These are phyloP conservation scores for Tragelaphus strepsiceros DNA, from an alignment of 2,113 vertebrate genomes.

Conservation along the genomic window DNA sequence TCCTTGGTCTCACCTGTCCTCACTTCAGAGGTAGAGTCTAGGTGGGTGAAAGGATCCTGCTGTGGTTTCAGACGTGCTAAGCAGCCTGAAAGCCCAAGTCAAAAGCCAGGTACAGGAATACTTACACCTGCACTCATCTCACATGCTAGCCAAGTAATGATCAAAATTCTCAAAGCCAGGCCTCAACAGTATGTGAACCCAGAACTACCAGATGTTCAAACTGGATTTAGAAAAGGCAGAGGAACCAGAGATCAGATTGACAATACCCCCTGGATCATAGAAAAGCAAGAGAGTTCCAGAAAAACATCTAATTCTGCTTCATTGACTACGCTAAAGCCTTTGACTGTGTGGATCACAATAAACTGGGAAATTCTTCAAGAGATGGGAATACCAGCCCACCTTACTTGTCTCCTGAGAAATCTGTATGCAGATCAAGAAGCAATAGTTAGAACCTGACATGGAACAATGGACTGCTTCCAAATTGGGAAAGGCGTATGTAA, in stretches of 20 bases:
- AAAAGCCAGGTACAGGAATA: not conserved
- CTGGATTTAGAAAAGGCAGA: not conserved
- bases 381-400: not conserved
- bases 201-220: not conserved
- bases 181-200: not conserved
- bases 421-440: not conserved
- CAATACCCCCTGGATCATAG: not conserved
- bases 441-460: not conserved
- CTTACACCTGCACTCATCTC: not conserved
- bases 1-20: not conserved
- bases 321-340: not conserved
- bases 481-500: not conserved
- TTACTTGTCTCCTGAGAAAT: not conserved
- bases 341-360: not conserved
- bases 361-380: not conserved
- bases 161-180: not conserved
- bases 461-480: not conserved
- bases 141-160: not conserved
- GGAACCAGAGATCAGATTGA: not conserved
- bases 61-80: not conserved
- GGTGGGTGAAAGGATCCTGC: not conserved
- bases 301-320: not conserved
- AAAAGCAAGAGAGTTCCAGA: not conserved
- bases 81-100: not conserved
- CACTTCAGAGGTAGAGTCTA: not conserved